A percentile compares a stretch with the other conserved stretches of the same genome.
Evolutionary conservation across 2,113 vertebrate species (phyloP).

Genomic region (Etia nguti): DNA sequence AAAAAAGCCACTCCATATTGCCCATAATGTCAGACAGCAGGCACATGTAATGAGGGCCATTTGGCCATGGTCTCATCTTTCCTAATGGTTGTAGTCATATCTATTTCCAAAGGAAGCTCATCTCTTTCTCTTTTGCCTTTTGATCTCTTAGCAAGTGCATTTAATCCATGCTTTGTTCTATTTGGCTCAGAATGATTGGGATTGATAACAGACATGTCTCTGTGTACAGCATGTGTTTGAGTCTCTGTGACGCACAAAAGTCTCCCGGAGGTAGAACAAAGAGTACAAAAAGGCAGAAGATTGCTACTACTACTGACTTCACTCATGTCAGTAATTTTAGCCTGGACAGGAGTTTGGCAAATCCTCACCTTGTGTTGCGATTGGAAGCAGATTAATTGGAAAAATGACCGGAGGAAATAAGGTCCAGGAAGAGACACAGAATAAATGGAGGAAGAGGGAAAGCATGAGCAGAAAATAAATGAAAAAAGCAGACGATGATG

Average conservation of each 20-base stretch:
- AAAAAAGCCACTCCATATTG: conserved; percentile 2
- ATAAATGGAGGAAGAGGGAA: not conserved
- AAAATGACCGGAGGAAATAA: not conserved
- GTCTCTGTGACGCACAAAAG: not conserved
- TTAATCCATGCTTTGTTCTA: conserved; percentile 14
- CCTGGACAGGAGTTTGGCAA: not conserved
- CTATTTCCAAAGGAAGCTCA: not conserved
- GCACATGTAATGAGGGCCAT: not conserved
- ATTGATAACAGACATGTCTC: not conserved
- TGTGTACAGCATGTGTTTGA: not conserved
- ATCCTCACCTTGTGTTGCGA: not conserved
- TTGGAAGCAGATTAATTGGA: conserved; percentile 4
- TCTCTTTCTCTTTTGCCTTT: not conserved
- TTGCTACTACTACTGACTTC: not conserved
- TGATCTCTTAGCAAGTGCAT: conserved; percentile 12
- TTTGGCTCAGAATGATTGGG: conserved; percentile 12
- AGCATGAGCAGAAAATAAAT: not conserved
- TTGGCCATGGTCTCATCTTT: not conserved
- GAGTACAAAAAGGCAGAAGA: not conserved
- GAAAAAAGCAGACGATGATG: not conserved
- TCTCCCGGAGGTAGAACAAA: not conserved
- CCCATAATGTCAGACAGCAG: not conserved
- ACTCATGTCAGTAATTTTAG: not conserved
- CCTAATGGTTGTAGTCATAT: not conserved
- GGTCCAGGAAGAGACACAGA: not conserved